These are phyloP conservation scores for Percopsis omiscomaycus DNA, from an alignment of 2,797 vertebrate species.

Conservation along the genomic window DNA sequence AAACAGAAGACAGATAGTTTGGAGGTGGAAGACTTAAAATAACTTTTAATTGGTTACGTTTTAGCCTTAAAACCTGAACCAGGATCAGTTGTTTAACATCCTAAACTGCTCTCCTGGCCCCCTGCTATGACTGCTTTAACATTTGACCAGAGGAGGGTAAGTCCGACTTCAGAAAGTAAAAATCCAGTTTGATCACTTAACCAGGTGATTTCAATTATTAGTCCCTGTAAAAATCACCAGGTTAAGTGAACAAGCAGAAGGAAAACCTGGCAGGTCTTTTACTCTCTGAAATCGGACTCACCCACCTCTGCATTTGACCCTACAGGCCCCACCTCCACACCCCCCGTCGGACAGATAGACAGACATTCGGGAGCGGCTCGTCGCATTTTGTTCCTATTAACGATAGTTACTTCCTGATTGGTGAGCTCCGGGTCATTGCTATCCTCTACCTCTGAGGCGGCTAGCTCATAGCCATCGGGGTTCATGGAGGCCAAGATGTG, in stretches of 20 bases:
- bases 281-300: no score
- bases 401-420: constrained; percentile 84
- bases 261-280: no score
- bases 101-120: background rate
- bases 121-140: background rate
- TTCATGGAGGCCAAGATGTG: constrained; percentile 97
- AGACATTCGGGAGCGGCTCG: constrained; percentile 57
- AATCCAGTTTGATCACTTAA: no score
- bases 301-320: background rate
- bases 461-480: constrained; percentile 94
- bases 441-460: constrained; percentile 91
- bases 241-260: no score
- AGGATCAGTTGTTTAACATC: background rate
- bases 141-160: background rate
- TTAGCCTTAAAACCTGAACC: constrained; percentile 3
- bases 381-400: constrained; percentile 66
- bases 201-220: no score
- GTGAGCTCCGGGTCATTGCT: constrained; percentile 77
- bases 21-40: constrained; percentile 27
- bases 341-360: constrained; percentile 29
- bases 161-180: no score
- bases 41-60: constrained; percentile 12
- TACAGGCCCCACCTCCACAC: constrained; percentile 29
- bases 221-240: no score
- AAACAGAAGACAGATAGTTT: constrained; percentile 30